A percentile compares a stretch with the other conserved stretches of the same genome.
These are phyloP conservation scores for Vespertilio murinus DNA, from an alignment of 2,797 vertebrate species.

Conservation along the genomic window DNA sequence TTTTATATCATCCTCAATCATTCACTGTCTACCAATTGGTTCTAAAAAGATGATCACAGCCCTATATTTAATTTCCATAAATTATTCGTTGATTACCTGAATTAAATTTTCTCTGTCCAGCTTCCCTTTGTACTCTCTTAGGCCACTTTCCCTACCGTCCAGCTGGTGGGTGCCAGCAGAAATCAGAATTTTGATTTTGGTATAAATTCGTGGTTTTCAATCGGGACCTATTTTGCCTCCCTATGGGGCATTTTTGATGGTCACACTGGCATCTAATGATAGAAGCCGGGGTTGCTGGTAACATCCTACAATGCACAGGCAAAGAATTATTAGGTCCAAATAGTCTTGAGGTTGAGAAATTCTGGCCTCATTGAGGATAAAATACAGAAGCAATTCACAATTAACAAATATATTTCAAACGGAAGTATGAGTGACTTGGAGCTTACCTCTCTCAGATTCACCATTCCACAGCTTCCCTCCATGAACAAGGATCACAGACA, in stretches of 20 bases:
- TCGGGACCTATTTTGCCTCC: not conserved
- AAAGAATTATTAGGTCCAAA: not conserved
- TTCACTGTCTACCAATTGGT: conserved; percentile 49
- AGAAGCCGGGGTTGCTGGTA: not conserved
- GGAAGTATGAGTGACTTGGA: not conserved
- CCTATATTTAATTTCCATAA: conserved; percentile 58
- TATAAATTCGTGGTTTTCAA: conserved; percentile 32
- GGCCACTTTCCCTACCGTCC: not conserved
- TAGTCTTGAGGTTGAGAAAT: not conserved
- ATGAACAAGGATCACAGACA: not conserved
- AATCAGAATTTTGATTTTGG: conserved; percentile 32
- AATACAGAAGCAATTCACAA: not conserved
- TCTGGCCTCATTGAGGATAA: not conserved
- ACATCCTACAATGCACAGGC: not conserved
- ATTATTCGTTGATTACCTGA: conserved; percentile 61
- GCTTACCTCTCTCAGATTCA: not conserved
- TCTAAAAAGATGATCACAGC: conserved; percentile 54
- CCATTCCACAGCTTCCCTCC: not conserved
- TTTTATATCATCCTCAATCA: conserved; percentile 63
- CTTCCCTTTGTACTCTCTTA: not conserved
- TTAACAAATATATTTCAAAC: conserved; percentile 22
- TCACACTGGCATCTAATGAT: not conserved
- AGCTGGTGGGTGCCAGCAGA: not conserved
- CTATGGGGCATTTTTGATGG: not conserved
- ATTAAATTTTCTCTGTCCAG: conserved; percentile 48